These are phyloP conservation scores for Coenonympha glycerion DNA, from an alignment of 2,888 invertebrate genomes.

Conservation along the genomic window DNA sequence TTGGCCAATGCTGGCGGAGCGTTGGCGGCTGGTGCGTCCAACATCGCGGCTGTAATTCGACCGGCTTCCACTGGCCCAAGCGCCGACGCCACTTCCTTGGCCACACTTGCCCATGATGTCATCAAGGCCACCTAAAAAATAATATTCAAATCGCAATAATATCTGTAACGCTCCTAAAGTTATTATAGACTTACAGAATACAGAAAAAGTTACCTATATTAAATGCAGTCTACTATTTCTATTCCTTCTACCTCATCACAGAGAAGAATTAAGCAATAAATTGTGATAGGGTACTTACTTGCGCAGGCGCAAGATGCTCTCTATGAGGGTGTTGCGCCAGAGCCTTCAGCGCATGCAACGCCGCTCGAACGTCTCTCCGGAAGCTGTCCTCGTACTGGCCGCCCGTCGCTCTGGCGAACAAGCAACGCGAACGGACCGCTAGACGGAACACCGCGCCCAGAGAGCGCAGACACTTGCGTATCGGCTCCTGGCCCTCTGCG, in stretches of 20 bases:
- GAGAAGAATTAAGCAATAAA: too few species aligned
- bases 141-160: neutral
- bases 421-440: conserved; percentile 89
- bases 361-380: conserved; percentile 85
- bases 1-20: conserved; percentile 78
- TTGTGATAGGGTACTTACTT: too few species aligned
- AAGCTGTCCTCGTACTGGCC: conserved; percentile 94
- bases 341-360: conserved; percentile 85
- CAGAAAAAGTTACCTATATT: too few species aligned
- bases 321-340: conserved; percentile 81
- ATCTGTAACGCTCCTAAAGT: neutral
- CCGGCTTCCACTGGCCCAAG: conserved; percentile 86
- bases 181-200: too few species aligned
- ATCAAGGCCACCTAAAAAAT: conserved; percentile 82
- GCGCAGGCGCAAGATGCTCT: conserved; percentile 85
- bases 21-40: conserved; percentile 83
- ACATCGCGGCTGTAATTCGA: conserved; percentile 83
- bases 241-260: too few species aligned
- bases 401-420: conserved; percentile 90
- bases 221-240: too few species aligned
- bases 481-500: conserved; percentile 91
- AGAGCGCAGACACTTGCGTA: conserved; percentile 92
- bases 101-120: conserved; percentile 87
- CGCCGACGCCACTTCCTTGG: conserved; percentile 85
- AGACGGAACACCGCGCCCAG: conserved; percentile 94